Evolutionary conservation across 1,140 invertebrate genomes (phyloP), one percentile per base, ranked within the genome.

Genomic region (Hormaphis cornu): DNA sequence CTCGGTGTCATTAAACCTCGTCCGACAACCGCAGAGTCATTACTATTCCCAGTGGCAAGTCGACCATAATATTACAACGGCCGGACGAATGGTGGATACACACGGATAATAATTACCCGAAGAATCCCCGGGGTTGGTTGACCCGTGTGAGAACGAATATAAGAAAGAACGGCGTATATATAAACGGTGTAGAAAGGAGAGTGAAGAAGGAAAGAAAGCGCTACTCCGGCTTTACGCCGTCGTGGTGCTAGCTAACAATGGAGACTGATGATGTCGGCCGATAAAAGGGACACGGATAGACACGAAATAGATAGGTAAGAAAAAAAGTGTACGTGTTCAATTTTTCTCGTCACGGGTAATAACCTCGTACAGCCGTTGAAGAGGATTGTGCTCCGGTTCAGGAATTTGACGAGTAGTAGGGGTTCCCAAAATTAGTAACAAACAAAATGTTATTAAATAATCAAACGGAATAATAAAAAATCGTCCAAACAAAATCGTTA

Each of bases 1-100:
- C 20, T 9, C 40, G 12, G 44, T 66, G 40, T 48, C 61, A 66
- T 66, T 66, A 66, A 66, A 66, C 44, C 61, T 28, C 12, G 46
- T 46, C 61, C 24, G 6, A 66, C 61, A 66, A 66, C 61, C 61
- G 44, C 61, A 66, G 61, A 66, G 61, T 66, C 61, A 66, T 66
- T 66, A 66, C 61, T 66, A 66, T 66, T 66, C 61, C 61, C 61
- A 66, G 61, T 66, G 61, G 61, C 30, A 66, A 66, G 61, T 66
- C 61, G 61, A 50, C 61, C 61, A 66, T 66, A 46, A 66, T 66
- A 66, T 66, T 66, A 50, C 24, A 66, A 66, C 61, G 61, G 44
- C 44, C 30, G 44, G 61, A 50, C 44, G 61, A 66, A 66, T 66
- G 44, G 61, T 50, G 61, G 61, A 66, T 66, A 66, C 61, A 66